A percentile compares a stretch with the other conserved stretches of the same genome.
These are phyloP conservation scores for Leptonema lineaticorne DNA, from an alignment of 1,140 invertebrate species.

Conservation along the genomic window DNA sequence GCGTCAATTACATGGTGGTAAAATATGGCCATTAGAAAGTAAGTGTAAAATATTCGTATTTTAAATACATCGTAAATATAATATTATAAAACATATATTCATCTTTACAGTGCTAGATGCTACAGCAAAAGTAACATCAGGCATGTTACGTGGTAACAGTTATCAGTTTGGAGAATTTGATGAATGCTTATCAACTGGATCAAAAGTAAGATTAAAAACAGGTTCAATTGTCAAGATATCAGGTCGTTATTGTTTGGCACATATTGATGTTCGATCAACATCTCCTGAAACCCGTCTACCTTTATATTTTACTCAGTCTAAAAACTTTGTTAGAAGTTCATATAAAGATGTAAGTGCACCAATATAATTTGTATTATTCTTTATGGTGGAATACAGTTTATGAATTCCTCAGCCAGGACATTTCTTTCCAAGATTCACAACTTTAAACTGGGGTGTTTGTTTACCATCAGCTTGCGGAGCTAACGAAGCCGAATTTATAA, in stretches of 20 bases:
- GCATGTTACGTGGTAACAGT: slow-evolving; percentile 66
- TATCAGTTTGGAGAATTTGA: slow-evolving; percentile 73
- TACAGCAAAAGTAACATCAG: slow-evolving; percentile 67
- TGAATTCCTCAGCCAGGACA: slow-evolving; percentile 60
- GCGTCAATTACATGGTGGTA: slow-evolving; percentile 64
- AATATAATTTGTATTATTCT: neutral
- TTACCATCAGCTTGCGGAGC: slow-evolving; percentile 63
- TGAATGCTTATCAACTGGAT: slow-evolving; percentile 62
- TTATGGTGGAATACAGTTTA: neutral
- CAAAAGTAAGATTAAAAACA: slow-evolving; percentile 57
- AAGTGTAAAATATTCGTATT: slow-evolving; percentile 44
- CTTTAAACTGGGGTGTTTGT: slow-evolving; percentile 69
- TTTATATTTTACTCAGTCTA: slow-evolving; percentile 62
- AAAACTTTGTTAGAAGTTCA: slow-evolving; percentile 61
- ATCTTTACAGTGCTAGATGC: slow-evolving; percentile 67
- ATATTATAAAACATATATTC: too few relatives aligned
- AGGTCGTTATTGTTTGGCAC: slow-evolving; percentile 69
- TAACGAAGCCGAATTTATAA: slow-evolving; percentile 58
- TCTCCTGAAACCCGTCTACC: slow-evolving; percentile 55
- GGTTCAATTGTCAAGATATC: slow-evolving; percentile 59
- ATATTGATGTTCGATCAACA: slow-evolving; percentile 61
- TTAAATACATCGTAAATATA: too few relatives aligned
- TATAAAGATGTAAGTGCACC: slow-evolving; percentile 63
- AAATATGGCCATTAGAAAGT: slow-evolving; percentile 72
- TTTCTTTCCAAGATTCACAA: slow-evolving; percentile 68